Conservation (phyloP, 1,140 invertebrate species). For the Eriocheir sinensis region DNA sequence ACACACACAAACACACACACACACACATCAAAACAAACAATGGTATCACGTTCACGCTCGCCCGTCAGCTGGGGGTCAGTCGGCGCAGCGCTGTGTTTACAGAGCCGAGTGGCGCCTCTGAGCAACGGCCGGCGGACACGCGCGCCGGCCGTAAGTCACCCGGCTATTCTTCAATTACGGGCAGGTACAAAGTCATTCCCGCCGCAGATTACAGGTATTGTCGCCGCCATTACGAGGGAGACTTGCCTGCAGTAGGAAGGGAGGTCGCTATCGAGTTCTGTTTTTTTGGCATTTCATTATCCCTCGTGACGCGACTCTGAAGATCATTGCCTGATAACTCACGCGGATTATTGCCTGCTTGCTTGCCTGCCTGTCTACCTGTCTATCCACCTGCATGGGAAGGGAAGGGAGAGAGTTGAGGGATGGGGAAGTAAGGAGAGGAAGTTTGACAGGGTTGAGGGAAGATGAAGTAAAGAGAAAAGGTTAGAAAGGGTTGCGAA, state of each 20-base stretch:
- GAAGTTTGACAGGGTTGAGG: too few species aligned
- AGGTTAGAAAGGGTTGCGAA: too few species aligned
- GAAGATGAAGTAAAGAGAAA: too few species aligned
- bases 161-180: neutral
- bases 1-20: conserved; percentile 12
- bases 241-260: neutral
- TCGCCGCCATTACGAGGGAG: neutral
- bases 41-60: neutral
- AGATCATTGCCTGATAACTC: too few species aligned
- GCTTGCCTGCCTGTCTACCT: too few species aligned
- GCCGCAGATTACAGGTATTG: conserved; percentile 21
- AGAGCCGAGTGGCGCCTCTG: neutral
- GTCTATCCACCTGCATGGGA: too few species aligned
- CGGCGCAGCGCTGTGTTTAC: neutral
- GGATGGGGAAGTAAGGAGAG: too few species aligned
- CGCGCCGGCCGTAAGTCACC: neutral
- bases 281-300: neutral
- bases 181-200: neutral
- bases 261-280: neutral
- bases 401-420: too few species aligned
- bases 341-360: too few species aligned
- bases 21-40: conserved; percentile 6
- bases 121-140: neutral
- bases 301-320: neutral
- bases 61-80: neutral